Evolutionary conservation across 2,113 vertebrate species (phyloP), one percentile per base, ranked within the genome.

Genomic region (Calidris pygmaea): DNA sequence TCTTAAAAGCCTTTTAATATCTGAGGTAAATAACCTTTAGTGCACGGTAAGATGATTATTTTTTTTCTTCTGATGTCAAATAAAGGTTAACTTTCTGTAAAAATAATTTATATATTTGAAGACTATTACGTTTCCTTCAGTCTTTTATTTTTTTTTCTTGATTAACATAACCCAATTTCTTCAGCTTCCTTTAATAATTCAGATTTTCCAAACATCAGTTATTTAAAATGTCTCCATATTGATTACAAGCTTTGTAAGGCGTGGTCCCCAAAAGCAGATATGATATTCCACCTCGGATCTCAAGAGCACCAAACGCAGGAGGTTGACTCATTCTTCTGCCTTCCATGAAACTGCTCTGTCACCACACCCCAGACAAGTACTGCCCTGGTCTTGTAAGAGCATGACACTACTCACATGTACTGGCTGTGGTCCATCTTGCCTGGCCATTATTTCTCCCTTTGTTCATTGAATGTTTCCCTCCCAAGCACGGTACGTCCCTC

Each of bases 401-500:
- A 19, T 0, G 1, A 59, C 32, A 20, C 22, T 21, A 5, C 18
- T 55, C 45, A 26, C 18, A 43, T 0, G 0, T 27, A 60, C 56
- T 48, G 65, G 68, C 35, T 41, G 10, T 48, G 34, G 11, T 47
- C n/a, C 17, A 6, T n/a, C 18, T 79, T 56, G 18, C 22, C 47
- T 50, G 50, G n/a, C 29, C 50, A 5, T 53, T 58, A 41, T 88
- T 85, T 87, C 43, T 85, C 10, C 12, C n/a, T 75, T 74, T 56
- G 19, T 43, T 43, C 3, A 2, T 4, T 45, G 19, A 43, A 62
- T 17, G 4, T 62, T 89, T 82, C 27, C 18, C 87, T 85, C n/a
- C 10, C 0, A 1, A 87, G 30, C 27, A 35, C 3, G 27, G 15
- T 60, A 20, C 0, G 0, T 87, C 4, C 32, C 9, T 88, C 24